These are phyloP conservation scores for Cryptocheilus praepositus DNA, from an alignment of 2,888 invertebrate species.

Conservation along the genomic window DNA sequence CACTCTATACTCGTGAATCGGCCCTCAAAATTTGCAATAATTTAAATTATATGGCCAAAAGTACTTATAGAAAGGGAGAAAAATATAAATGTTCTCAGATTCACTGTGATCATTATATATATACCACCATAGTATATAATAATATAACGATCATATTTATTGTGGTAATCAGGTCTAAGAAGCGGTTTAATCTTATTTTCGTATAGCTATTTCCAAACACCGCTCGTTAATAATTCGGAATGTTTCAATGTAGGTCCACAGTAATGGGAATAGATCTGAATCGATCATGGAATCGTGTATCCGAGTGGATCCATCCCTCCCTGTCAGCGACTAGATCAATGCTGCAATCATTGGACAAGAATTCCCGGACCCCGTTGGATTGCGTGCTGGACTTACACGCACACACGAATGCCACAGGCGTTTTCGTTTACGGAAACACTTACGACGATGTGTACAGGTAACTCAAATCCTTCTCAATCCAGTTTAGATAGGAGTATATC, in stretches of 20 bases:
- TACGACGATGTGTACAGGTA: slow-evolving; percentile 94
- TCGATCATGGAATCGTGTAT: slow-evolving; percentile 92
- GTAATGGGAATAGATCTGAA: slow-evolving; percentile 96
- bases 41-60: too few species aligned
- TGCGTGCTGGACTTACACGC: slow-evolving; percentile 97
- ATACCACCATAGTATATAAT: too few species aligned
- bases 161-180: too few species aligned
- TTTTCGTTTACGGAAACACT: slow-evolving; percentile 96
- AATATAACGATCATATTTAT: too few species aligned
- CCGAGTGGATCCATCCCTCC: slow-evolving; percentile 94
- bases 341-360: slow-evolving; percentile 85
- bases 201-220: too few species aligned
- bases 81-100: too few species aligned
- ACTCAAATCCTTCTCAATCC: slow-evolving; percentile 29
- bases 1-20: too few species aligned
- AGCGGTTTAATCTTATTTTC: too few species aligned
- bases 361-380: slow-evolving; percentile 86
- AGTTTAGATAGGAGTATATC: slow-evolving; percentile 1
- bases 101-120: too few species aligned
- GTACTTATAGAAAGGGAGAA: too few species aligned
- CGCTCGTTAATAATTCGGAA: background rate
- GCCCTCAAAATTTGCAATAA: too few species aligned
- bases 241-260: slow-evolving; percentile 78
- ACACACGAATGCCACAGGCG: slow-evolving; percentile 92
- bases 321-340: slow-evolving; percentile 88